These are phyloP conservation scores for Neoitamus cyanurus DNA, from an alignment of 2,888 invertebrate genomes.

Conservation along the genomic window DNA sequence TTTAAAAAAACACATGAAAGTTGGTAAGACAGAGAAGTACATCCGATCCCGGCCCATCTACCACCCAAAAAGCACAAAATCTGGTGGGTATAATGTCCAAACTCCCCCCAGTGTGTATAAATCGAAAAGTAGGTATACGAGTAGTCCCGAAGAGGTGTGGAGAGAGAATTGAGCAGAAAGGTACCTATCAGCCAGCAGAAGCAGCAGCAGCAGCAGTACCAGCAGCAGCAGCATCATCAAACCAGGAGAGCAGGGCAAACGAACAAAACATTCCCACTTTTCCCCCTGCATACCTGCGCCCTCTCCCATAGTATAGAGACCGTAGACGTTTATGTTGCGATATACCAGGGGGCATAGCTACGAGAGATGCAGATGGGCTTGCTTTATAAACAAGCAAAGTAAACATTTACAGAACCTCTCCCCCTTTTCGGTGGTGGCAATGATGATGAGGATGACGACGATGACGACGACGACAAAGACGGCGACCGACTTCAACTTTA, in stretches of 20 bases:
- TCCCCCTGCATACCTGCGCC: neutral
- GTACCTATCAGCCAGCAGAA: neutral
- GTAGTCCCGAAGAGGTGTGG: too few species aligned
- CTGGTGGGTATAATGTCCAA: neutral
- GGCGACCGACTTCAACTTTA: neutral
- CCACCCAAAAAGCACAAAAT: neutral
- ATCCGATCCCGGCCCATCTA: neutral
- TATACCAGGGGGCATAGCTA: neutral
- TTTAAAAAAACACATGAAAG: too few species aligned
- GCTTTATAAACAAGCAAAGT: conserved; percentile 44
- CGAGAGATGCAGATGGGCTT: conserved; percentile 38
- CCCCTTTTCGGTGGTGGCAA: neutral
- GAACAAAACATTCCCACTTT: neutral
- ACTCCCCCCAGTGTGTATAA: neutral
- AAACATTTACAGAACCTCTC: conserved; percentile 43
- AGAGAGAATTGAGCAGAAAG: neutral
- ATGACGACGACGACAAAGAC: neutral
- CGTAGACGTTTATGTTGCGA: neutral
- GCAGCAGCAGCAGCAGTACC: neutral
- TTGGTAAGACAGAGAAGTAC: neutral
- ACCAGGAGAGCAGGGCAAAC: neutral
- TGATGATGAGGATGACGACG: neutral
- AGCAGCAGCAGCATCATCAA: too few species aligned
- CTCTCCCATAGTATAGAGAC: neutral
- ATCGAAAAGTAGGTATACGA: neutral